A percentile compares a stretch with the other conserved stretches of the same genome.
Evolutionary conservation across 2,888 invertebrate genomes (phyloP).

Genomic region (Phaedon cochleariae): DNA sequence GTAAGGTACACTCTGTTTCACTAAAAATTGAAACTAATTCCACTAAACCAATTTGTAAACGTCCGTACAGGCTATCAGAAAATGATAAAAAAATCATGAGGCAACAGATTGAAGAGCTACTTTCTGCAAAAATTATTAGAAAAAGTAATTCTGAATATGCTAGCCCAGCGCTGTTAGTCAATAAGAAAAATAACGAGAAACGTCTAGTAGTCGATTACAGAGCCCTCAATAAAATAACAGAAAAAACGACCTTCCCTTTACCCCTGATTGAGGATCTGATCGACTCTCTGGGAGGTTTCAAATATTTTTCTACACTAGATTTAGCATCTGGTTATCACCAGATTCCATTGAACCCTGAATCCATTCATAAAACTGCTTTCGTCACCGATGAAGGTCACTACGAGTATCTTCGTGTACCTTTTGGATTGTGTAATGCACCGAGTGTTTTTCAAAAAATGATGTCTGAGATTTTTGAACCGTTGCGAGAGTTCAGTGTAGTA

Average conservation of each 20-base stretch:
- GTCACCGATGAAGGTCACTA: constrained; percentile 43
- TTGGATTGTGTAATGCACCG: constrained; percentile 25
- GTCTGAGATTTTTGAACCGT: constrained; percentile 26
- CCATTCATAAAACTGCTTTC: constrained; percentile 33
- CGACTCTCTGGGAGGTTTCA: constrained; percentile 35
- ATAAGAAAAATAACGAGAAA: constrained; percentile 25
- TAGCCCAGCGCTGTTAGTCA: constrained; percentile 28
- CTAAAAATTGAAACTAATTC: not conserved
- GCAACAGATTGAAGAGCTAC: constrained; percentile 17
- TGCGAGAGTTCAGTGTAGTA: constrained; percentile 3
- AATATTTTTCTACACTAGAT: constrained; percentile 41
- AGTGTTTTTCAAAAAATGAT: constrained; percentile 32
- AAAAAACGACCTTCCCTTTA: constrained; percentile 26
- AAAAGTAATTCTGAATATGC: constrained; percentile 26
- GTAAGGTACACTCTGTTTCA: not conserved
- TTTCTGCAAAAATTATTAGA: constrained; percentile 26
- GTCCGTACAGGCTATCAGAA: not conserved
- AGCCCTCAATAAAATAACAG: constrained; percentile 31
- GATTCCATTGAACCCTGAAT: constrained; percentile 42
- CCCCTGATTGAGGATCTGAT: constrained; percentile 35
- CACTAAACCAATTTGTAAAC: not conserved
- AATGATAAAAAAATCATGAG: constrained; percentile 27
- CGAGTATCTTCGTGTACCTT: constrained; percentile 14
- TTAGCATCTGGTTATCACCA: constrained; percentile 45
- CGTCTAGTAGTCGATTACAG: constrained; percentile 30